A percentile compares a stretch with the other conserved stretches of the same genome.
Evolutionary conservation across 1,140 invertebrate genomes (phyloP).

Genomic region (Panonychus citri): DNA sequence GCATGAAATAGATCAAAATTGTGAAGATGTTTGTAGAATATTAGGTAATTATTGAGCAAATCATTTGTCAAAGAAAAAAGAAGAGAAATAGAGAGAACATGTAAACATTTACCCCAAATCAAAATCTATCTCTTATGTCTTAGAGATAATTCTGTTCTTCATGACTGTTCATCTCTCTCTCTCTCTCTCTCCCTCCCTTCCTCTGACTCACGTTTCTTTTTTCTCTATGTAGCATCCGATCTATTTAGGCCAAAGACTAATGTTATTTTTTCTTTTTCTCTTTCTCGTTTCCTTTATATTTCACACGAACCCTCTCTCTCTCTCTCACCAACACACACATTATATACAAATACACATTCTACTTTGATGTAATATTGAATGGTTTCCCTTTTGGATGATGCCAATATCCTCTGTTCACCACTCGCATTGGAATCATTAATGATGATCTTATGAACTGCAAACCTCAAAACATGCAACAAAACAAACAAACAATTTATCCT

Average conservation of each 20-base stretch:
- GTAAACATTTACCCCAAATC: not conserved
- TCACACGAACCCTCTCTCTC: too few relatives aligned
- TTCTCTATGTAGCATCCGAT: too few relatives aligned
- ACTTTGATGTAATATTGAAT: not conserved
- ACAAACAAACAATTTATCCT: too few relatives aligned
- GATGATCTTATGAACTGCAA: not conserved
- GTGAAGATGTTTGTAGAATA: slow-evolving; percentile 96
- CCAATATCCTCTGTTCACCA: not conserved
- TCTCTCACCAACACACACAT: too few relatives aligned
- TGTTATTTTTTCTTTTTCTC: not conserved
- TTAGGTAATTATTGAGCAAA: slow-evolving; percentile 43
- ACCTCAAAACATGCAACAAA: too few relatives aligned
- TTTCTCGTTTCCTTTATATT: not conserved
- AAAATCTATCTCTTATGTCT: not conserved
- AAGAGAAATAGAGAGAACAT: not conserved
- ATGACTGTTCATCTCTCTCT: not conserved
- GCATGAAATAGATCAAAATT: slow-evolving; percentile 98
- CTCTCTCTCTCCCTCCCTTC: not conserved
- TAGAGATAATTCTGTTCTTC: not conserved
- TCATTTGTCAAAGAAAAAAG: too few relatives aligned
- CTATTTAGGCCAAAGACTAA: too few relatives aligned
- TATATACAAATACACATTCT: not conserved
- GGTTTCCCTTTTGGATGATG: too few relatives aligned
- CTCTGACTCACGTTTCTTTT: not conserved
- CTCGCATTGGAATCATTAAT: not conserved